Conservation (phyloP, 2,113 vertebrate species). For the Mesembrinibis cayennensis region DNA sequence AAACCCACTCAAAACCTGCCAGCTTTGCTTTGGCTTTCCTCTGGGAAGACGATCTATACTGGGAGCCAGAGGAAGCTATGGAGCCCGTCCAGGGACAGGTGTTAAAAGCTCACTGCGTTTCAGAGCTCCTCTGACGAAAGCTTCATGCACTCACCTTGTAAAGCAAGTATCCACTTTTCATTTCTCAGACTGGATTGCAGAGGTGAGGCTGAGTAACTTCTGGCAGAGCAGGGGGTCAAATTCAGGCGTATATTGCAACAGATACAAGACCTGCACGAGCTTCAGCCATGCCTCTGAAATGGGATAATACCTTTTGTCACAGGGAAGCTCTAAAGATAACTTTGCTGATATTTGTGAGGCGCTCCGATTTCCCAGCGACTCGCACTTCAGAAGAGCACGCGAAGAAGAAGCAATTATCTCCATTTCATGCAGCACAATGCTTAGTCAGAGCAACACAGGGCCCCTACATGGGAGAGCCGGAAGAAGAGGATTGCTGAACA, state of each 20-base stretch:
- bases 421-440: background rate
- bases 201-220: background rate
- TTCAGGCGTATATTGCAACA: background rate
- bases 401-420: background rate
- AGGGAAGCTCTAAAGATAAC: background rate
- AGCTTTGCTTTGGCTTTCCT: background rate
- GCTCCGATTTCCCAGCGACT: background rate
- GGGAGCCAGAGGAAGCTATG: background rate
- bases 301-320: background rate
- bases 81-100: background rate
- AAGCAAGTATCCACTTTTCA: background rate
- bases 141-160: background rate
- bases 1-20: background rate
- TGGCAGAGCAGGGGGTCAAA: background rate
- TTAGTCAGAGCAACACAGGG: background rate
- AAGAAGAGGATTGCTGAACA: background rate
- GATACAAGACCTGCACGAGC: background rate
- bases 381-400: accelerated
- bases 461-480: background rate
- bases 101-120: background rate
- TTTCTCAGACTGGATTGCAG: background rate
- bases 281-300: background rate
- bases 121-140: background rate
- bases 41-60: background rate
- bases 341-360: background rate